Evolutionary conservation across 2,888 invertebrate species (phyloP).

Genomic region (Unio delphinus): DNA sequence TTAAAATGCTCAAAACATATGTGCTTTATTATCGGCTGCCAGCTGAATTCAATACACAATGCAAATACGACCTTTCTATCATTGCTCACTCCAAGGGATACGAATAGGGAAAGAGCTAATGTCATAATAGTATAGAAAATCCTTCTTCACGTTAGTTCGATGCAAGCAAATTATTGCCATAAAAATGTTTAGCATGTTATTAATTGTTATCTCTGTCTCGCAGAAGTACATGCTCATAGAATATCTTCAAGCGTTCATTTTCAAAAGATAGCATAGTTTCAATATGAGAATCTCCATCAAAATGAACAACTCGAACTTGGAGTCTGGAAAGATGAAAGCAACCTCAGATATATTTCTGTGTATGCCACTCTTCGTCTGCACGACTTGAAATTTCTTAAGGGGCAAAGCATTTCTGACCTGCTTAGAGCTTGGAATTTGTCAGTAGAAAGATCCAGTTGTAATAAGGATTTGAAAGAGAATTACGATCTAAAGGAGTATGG

Average conservation of each 20-base stretch:
- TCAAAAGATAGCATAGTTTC: not conserved
- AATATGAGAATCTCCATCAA: not conserved
- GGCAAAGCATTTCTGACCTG: conserved; percentile 11
- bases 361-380: conserved; percentile 30
- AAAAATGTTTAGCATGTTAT: no score
- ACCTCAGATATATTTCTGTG: conserved; percentile 22
- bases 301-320: conserved; percentile 9
- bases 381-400: conserved; percentile 15
- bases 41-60: no score
- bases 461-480: conserved; percentile 6
- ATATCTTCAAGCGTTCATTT: not conserved
- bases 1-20: no score
- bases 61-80: no score
- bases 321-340: conserved; percentile 13
- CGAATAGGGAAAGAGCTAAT: no score
- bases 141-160: no score
- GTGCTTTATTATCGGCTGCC: no score
- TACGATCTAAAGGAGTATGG: conserved; percentile 15
- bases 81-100: no score
- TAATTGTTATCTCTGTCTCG: no score
- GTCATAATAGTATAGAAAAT: no score
- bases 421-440: conserved; percentile 15
- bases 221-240: no score
- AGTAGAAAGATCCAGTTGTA: not conserved
- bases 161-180: no score